Percentiles rank a stretch among this genome's conserved stretches.
Conservation (phyloP, 2,797 vertebrate genomes). For the Ctenochaetus hawaiiensis region DNA sequence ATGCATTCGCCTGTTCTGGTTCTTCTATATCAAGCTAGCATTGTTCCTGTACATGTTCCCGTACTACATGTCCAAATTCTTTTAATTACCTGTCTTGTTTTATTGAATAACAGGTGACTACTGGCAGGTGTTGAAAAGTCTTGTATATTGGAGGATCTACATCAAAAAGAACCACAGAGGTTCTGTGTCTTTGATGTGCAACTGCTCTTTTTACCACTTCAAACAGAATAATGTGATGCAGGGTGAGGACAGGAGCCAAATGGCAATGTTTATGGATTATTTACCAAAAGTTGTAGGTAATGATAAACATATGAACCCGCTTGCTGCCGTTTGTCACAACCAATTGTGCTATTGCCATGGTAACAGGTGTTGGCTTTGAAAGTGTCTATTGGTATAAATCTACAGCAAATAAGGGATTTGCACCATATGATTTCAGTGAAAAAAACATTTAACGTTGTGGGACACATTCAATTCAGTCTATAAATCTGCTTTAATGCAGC, state of each 20-base stretch:
- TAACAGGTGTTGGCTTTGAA: conserved; percentile 15
- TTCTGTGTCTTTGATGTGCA: conserved; percentile 66
- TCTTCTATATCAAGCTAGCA: no score
- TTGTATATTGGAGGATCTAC: conserved; percentile 53
- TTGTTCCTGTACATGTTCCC: neutral
- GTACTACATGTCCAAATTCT: neutral
- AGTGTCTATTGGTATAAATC: neutral
- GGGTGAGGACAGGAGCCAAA: conserved; percentile 61
- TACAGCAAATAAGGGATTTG: neutral
- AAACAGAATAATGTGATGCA: conserved; percentile 73
- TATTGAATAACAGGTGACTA: conserved; percentile 11
- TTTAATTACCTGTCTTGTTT: conserved; percentile 27
- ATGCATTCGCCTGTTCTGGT: no score
- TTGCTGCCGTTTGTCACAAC: conserved; percentile 18
- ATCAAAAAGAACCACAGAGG: conserved; percentile 60
- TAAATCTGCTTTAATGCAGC: neutral
- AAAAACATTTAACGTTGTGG: neutral
- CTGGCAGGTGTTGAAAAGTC: neutral
- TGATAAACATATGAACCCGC: conserved; percentile 47
- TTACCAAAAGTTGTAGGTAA: conserved; percentile 57
- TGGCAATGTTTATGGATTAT: conserved; percentile 64
- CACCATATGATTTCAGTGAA: neutral
- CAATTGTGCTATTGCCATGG: conserved; percentile 8
- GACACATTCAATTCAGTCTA: neutral
- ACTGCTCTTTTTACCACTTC: conserved; percentile 70